Evolutionary conservation across 2,113 vertebrate species (phyloP), one percentile per base, ranked within the genome.

Genomic region (Zosterops japonicus): DNA sequence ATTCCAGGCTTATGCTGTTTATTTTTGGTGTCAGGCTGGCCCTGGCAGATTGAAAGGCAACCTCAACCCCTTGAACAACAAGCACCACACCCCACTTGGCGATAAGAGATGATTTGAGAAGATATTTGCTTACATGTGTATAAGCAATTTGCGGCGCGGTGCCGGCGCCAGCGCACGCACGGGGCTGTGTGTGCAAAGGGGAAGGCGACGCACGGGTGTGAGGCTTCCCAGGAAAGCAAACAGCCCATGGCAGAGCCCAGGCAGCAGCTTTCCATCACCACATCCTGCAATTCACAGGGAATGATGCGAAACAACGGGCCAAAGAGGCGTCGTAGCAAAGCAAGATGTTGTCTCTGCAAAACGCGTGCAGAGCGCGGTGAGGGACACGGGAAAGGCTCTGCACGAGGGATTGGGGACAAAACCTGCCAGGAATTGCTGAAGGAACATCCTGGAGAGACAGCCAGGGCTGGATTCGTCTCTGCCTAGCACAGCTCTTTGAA

Each of bases 51-150:
- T 98, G 98, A 98, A 98, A 98, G 98, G 97, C 97, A 98, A 96
- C 97, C 98, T 97, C 94, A 96, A 92, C 96, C 97, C 98, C 98
- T 97, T 96, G 98, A 98, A 96, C 97, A 95, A 98, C 97, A 96
- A 98, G 98, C 98, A 97, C 98, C 96, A 89, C 96, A 97, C 97
- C 97, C 98, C 97, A 97, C 98, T 98, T 98, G 98, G 98, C 96
- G 98, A 99, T 98, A 98, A 98, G 98, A 98, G 98, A 99, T 99
- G 98, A 99, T 98, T 98, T 98, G 98, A 98, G 98, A 97, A 98
- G 98, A 98, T 99, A 98, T 98, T 99, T 98, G 98, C 98, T 98
- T 98, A 98, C 98, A 98, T 98, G 98, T 98, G 98, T 99, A 98
- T 98, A 96, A 98, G 98, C 98, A 98, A 98, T 98, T 98, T 98